Evolutionary conservation across 2,797 vertebrate species (phyloP).

Genomic region (Tapera naevia): DNA sequence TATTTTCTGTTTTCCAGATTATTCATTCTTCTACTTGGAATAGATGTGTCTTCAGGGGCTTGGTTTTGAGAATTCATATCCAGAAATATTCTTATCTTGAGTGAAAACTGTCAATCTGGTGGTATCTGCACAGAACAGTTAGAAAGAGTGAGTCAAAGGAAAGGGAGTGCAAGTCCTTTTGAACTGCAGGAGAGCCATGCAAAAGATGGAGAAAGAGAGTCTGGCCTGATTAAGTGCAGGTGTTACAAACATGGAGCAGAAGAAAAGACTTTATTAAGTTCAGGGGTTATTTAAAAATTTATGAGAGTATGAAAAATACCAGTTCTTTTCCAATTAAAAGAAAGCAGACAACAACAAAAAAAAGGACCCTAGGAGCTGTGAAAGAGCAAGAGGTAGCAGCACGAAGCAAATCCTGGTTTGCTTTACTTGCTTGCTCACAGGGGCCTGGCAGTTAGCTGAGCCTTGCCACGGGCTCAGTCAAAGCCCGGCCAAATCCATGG

Average conservation of each 20-base stretch:
- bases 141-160: background rate
- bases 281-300: slow-evolving; percentile 41
- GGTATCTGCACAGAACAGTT: background rate
- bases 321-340: slow-evolving; percentile 32
- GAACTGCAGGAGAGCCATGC: background rate
- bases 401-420: background rate
- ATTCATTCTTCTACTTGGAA: background rate
- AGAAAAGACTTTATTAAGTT: slow-evolving; percentile 42
- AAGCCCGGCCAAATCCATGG: accelerated
- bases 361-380: background rate
- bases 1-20: background rate
- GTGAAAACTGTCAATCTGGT: background rate
- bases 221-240: slow-evolving; percentile 34
- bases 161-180: background rate
- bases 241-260: slow-evolving; percentile 12
- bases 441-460: background rate
- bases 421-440: background rate
- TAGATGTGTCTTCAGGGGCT: background rate
- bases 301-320: slow-evolving; percentile 47
- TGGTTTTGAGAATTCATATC: background rate
- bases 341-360: background rate
- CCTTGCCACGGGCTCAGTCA: background rate
- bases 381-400: background rate
- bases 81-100: background rate
- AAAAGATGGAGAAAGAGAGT: background rate